Conservation (phyloP, 2,113 vertebrate genomes). For the Typhlomys cinereus region DNA sequence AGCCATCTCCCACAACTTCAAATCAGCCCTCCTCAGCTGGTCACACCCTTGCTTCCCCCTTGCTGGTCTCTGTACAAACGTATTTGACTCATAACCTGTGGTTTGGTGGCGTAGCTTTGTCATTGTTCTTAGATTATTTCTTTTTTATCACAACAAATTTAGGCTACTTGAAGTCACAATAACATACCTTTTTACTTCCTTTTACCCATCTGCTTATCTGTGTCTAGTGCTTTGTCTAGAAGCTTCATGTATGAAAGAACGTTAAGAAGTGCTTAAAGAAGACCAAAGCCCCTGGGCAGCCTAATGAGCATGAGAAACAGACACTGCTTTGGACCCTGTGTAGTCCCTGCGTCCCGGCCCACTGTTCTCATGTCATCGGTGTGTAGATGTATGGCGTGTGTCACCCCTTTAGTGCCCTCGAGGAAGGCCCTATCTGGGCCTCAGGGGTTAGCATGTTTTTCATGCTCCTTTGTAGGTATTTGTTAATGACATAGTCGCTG, state of each 20-base stretch:
- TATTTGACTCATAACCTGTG: not conserved
- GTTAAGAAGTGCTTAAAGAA: not conserved
- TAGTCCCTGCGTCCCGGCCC: not conserved
- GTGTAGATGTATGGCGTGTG: accelerated
- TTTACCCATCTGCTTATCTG: not conserved
- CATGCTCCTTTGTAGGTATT: not conserved
- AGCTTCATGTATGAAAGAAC: no score
- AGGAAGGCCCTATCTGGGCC: not conserved
- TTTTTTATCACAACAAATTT: not conserved
- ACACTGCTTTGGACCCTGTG: not conserved
- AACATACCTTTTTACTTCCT: not conserved
- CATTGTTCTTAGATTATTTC: not conserved
- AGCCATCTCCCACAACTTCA: not conserved
- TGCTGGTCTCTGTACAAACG: not conserved
- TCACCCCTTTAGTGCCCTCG: not conserved
- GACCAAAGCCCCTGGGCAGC: not conserved
- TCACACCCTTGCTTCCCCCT: not conserved
- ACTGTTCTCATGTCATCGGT: not conserved
- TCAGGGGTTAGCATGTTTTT: not conserved
- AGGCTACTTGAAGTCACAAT: not conserved
- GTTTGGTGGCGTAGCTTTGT: not conserved
- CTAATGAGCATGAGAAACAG: not conserved
- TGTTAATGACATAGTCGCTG: not conserved
- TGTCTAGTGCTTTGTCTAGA: not conserved
- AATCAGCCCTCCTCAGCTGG: not conserved